Evolutionary conservation across 2,888 invertebrate genomes (phyloP).

Genomic region (Agrenia bidenticulata): DNA sequence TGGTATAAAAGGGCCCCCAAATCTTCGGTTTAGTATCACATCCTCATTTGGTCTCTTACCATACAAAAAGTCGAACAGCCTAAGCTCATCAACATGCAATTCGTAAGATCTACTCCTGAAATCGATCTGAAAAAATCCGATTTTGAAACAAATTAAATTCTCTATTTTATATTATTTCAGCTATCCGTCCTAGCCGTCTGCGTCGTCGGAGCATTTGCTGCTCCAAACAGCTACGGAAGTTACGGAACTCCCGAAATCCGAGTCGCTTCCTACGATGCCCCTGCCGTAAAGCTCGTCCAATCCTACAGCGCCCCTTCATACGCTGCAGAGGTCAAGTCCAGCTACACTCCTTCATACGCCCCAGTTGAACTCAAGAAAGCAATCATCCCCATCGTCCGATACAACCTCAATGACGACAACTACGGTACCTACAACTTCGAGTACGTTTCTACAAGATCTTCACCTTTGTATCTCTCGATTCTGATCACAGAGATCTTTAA

Average conservation of each 20-base stretch:
- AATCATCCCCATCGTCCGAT: constrained; percentile 28
- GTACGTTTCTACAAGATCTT: not conserved
- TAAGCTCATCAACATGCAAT: constrained; percentile 9
- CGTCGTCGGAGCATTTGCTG: constrained; percentile 8
- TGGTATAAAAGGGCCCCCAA: too few species aligned
- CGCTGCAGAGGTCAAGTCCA: not conserved
- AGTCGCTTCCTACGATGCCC: not conserved
- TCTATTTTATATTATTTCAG: not conserved
- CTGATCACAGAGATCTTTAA: too few species aligned
- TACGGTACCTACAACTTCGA: constrained; percentile 23
- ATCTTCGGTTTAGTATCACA: too few species aligned
- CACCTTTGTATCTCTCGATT: too few species aligned
- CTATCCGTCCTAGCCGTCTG: constrained; percentile 15
- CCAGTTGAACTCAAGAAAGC: not conserved
- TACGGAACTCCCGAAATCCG: not conserved
- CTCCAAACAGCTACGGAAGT: constrained; percentile 1
- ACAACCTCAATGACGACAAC: constrained; percentile 24
- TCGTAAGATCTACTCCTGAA: constrained; percentile 2
- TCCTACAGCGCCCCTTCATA: not conserved
- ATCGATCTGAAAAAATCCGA: not conserved
- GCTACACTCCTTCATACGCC: not conserved
- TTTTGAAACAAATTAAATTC: not conserved
- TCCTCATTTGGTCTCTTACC: too few species aligned
- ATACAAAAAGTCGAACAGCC: too few species aligned
- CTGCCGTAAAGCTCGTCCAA: not conserved